Conservation (phyloP, 2,797 vertebrate genomes). For the Tiaroga cobitis region DNA sequence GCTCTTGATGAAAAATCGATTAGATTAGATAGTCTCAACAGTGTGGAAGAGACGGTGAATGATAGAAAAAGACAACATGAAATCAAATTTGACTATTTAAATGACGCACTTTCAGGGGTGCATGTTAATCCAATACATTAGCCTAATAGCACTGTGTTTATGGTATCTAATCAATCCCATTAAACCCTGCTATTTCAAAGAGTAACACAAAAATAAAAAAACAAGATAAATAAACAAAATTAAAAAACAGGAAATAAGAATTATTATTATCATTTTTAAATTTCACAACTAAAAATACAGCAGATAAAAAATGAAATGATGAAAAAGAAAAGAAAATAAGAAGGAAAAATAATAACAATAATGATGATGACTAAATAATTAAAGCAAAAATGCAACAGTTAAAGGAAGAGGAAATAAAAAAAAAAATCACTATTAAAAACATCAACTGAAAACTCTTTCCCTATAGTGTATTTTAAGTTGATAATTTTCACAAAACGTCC, state of each 20-base stretch:
- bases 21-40: not conserved
- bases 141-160: not conserved
- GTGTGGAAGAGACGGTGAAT: not conserved
- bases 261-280: not conserved
- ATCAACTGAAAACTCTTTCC: not conserved
- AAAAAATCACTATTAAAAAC: not conserved
- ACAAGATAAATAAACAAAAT: not conserved
- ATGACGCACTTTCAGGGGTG: not conserved
- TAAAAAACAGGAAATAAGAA: not conserved
- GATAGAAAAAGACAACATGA: not conserved
- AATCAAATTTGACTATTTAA: not conserved
- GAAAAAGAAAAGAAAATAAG: not conserved
- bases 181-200: not conserved
- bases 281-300: not conserved
- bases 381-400: not conserved
- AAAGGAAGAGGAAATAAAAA: not conserved
- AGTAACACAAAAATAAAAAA: not conserved
- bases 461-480: not conserved
- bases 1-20: conserved; percentile 26
- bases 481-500: not conserved
- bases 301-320: not conserved
- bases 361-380: not conserved
- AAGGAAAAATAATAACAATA: not conserved
- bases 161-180: not conserved
- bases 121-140: not conserved